Base-by-base conservation (phyloP, 2,888 invertebrate genomes). In the Lycia hirtaria region DNA sequence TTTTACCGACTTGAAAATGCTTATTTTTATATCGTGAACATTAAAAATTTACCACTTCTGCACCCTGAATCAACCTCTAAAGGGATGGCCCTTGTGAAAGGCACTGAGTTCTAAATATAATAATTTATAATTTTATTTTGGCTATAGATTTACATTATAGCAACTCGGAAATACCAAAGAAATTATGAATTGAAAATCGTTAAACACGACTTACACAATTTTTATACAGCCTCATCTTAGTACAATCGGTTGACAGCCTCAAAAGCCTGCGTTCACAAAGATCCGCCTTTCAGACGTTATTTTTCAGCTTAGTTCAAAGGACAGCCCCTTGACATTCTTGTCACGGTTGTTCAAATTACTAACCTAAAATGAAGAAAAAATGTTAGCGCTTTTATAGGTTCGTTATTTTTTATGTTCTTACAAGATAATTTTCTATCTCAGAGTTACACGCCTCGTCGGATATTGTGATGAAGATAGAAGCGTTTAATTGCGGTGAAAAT, bases 361-460 rank as follows among this genome's bases (percentile, higher is more conserved):
- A 10, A 26, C 26, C 10, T 41, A 26, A 14, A 26, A 6, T 15
- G 3, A 40, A 9, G 4, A 19, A 26, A 19, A 6, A 12, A 30
- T 12, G 12, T 28, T 7, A n/a, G 4, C 6, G 15, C 26, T 10
- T 14, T 22, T n/a, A 6, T 24, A 17, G 37, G n/a, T 9, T 6
- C 6, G 9, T 40, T 22, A 22, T 40, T 40, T 38, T 41, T 26
- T 17, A 26, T 14, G 24, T 17, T 41, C 15, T 4, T 26, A 17
- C 17, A 5, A 26, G 17, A 41, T 41, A 17, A 28, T 41, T 26
- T 41, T 28, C 12, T 41, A 41, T 41, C 41, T 41, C 26, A 10
- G 0, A 5, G 26, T 17, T 41, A 26, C 15, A 26, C 41, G 41
- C 41, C 28, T 59, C 33, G 56, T 33, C 62, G 65, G 60, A 2